Evolutionary conservation across 2,888 invertebrate species (phyloP).

Genomic region (Torymus auratus): DNA sequence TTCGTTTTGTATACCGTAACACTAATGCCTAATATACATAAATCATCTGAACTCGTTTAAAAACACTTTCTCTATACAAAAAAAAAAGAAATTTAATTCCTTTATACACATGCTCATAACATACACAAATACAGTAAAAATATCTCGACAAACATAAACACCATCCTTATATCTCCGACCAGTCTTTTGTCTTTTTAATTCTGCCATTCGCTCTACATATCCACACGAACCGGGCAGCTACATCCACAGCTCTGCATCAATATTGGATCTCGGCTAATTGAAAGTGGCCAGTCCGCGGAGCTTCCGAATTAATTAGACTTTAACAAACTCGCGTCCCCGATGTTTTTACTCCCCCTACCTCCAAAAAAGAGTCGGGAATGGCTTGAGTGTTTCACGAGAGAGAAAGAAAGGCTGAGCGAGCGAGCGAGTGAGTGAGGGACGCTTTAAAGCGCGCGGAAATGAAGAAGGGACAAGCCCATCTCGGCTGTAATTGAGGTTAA

Average conservation of each 20-base stretch:
- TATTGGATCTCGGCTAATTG: conserved; percentile 46
- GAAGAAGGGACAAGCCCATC: conserved; percentile 5
- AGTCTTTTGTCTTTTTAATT: too few relatives aligned
- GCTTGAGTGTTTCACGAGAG: conserved; percentile 69
- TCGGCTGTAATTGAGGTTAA: conserved; percentile 16
- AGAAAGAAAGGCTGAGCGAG: conserved; percentile 7
- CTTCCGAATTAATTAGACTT: conserved; percentile 34
- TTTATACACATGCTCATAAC: too few relatives aligned
- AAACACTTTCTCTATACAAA: too few relatives aligned
- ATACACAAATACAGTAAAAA: too few relatives aligned
- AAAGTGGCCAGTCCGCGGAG: background rate
- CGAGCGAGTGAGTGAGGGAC: background rate
- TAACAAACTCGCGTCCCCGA: conserved; percentile 18
- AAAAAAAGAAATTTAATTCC: too few relatives aligned
- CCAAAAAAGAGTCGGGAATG: background rate
- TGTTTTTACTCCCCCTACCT: background rate
- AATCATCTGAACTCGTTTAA: too few relatives aligned
- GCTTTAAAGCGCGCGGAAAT: background rate
- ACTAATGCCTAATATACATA: too few relatives aligned
- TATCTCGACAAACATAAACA: too few relatives aligned
- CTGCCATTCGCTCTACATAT: too few relatives aligned
- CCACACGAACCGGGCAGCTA: too few relatives aligned
- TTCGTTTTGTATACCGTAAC: too few relatives aligned
- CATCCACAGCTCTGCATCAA: background rate
- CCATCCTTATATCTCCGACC: too few relatives aligned